Base-by-base conservation (phyloP, 2,888 invertebrate genomes). In the Netelia virgata region DNA sequence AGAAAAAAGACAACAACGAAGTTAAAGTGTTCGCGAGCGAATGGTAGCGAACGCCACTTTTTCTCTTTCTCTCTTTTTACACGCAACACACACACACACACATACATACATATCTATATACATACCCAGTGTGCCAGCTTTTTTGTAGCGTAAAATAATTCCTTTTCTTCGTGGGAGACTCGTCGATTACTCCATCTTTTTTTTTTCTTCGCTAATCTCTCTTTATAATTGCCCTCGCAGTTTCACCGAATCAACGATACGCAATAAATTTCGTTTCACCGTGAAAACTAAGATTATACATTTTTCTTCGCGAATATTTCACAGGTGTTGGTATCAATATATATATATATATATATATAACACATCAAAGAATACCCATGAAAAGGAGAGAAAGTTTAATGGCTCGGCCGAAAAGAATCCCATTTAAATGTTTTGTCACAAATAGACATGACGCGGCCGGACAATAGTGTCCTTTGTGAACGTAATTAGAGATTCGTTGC, bases 91-190 rank as follows among this genome's bases (percentile, higher is more conserved):
- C 69, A 53, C 53, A 70, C 16, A 50, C 3, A 14, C 68, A 20
- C 14, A n/a, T 20, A 50, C 9, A 50, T 9, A 64, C 1, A 41
- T 16, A 16, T 28, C 3, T 64, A 64, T 9, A 8, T 14, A 16
- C 2, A 36, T 28, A 41, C 11, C 53, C 23, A 53, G 50, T 23
- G 23, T 50, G n/a, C 50, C 50, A 14, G 47, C 61, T 63, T 23
- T 63, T n/a, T 61, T 47, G 11, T 41, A 79, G 72, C 57, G 66
- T 43, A 57, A 66, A 73, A 78, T 70, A 80, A 72, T 72, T 47
- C 53, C 63, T 18, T n/a, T 11, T 43, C 72, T 79, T 73, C 79
- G 73, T 80, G 79, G 73, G 79, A 80, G 73, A 73, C 73, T 66
- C 47, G 50, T 10, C 47, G 47, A 79, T 79, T 72, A 79, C 72